phyloP scores from a whole-genome alignment of 2,797 vertebrate genomes.

The Pelodytes ibericus region DNA sequence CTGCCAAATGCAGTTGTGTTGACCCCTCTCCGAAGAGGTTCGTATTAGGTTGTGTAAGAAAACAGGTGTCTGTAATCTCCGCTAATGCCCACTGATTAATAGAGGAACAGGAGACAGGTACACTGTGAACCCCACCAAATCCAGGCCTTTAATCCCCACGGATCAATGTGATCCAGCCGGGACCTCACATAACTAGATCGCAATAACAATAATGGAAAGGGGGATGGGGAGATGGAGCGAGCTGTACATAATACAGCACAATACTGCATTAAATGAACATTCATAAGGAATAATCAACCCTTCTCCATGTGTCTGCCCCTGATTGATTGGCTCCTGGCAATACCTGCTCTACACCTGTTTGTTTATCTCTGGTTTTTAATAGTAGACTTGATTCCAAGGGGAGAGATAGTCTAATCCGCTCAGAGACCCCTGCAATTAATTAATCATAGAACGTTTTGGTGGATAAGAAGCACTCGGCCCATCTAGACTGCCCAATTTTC shows the following conservation, averaged over 20 bases:
- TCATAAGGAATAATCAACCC: neutral
- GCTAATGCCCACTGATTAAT: conserved; percentile 21
- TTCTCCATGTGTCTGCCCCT: neutral
- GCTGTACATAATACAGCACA: neutral
- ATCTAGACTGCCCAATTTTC: no score
- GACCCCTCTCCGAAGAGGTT: neutral
- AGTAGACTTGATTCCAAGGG: no score
- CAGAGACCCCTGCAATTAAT: no score
- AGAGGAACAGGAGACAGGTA: neutral
- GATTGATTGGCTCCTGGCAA: neutral
- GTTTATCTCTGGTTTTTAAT: no score
- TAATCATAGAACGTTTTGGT: no score
- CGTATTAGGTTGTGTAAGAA: neutral
- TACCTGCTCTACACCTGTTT: neutral
- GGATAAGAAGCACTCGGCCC: no score
- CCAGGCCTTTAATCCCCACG: neutral
- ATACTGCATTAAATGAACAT: neutral
- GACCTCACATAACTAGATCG: neutral
- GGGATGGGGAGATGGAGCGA: neutral
- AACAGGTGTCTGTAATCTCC: conserved; percentile 28
- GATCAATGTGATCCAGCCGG: neutral
- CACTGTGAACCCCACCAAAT: conserved; percentile 1
- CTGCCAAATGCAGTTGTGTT: neutral
- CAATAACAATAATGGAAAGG: conserved; percentile 7
- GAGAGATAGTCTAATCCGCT: no score